These are phyloP conservation scores for Emberiza fucata DNA, from an alignment of 2,113 vertebrate species.

Conservation along the genomic window DNA sequence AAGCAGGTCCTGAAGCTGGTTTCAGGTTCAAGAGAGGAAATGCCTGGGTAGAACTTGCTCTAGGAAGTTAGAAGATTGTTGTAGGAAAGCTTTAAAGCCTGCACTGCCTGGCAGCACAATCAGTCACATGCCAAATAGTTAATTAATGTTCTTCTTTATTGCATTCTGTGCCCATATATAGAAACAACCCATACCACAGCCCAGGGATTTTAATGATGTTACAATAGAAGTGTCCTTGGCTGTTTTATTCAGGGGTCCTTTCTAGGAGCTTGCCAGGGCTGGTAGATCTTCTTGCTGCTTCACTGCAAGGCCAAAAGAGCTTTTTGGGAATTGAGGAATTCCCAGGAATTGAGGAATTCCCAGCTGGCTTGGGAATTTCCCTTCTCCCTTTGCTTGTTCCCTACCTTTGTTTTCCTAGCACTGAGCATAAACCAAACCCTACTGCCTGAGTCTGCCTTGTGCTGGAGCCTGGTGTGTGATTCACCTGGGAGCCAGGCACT, in stretches of 20 bases:
- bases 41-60: background rate
- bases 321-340: background rate
- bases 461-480: background rate
- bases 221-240: background rate
- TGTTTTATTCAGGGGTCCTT: background rate
- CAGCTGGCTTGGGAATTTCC: background rate
- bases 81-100: background rate
- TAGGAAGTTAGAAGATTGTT: background rate
- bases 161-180: slow-evolving; percentile 9
- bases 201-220: background rate
- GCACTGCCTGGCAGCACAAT: background rate
- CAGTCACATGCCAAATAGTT: background rate
- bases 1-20: background rate
- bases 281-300: background rate
- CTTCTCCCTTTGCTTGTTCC: background rate
- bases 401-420: background rate
- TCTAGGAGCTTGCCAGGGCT: background rate
- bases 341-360: too few relatives aligned
- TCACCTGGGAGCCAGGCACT: background rate
- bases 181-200: background rate
- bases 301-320: background rate
- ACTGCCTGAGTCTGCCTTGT: fast-evolving
- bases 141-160: background rate
- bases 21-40: background rate
- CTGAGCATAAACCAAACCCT: background rate